Percentiles rank a stretch among this genome's conserved stretches.
Conservation (phyloP, 1,140 invertebrate species). For the Sycobia sp. region DNA sequence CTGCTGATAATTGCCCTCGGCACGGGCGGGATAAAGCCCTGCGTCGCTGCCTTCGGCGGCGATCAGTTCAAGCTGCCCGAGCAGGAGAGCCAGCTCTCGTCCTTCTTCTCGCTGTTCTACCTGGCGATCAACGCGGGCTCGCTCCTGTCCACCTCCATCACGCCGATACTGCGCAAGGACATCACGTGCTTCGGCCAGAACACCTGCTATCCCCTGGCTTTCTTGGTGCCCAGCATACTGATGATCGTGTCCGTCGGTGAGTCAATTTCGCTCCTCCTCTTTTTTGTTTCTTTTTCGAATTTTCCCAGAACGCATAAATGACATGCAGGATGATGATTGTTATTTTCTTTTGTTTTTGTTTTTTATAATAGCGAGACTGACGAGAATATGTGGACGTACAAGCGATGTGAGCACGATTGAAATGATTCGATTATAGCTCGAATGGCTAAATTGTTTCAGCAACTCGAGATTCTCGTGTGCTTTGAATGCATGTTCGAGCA, state of each 20-base stretch:
- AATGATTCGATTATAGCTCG: too few species aligned
- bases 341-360: too few species aligned
- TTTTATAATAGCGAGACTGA: too few species aligned
- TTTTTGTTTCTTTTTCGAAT: neutral
- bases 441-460: too few species aligned
- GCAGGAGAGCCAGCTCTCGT: conserved; percentile 75
- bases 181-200: conserved; percentile 81
- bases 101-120: conserved; percentile 94
- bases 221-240: conserved; percentile 86
- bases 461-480: too few species aligned
- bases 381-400: too few species aligned
- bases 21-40: conserved; percentile 97
- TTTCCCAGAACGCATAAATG: too few species aligned
- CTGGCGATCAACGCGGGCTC: conserved; percentile 93
- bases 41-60: conserved; percentile 95
- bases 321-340: too few species aligned
- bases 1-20: conserved; percentile 84
- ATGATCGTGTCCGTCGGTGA: conserved; percentile 83
- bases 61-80: conserved; percentile 90
- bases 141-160: conserved; percentile 86
- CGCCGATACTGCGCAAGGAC: conserved; percentile 83
- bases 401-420: too few species aligned
- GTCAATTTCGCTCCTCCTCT: conserved; percentile 36
- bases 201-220: conserved; percentile 88
- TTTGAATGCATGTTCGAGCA: too few species aligned